Base-by-base conservation (phyloP, 2,797 vertebrate species). In the Menidia menidia region DNA sequence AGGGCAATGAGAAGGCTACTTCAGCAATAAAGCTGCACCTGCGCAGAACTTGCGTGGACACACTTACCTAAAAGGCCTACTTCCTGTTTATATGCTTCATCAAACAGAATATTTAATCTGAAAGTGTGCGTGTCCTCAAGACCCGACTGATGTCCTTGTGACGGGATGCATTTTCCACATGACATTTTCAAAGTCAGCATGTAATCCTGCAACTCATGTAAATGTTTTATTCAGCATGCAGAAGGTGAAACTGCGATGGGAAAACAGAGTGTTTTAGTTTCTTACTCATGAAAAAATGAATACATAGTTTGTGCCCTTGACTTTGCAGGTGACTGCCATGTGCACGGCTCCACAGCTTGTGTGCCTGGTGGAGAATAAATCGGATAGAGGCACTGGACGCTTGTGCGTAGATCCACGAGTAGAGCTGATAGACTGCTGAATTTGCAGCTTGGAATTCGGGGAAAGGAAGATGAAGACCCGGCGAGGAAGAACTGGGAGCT, bases 351-450 rank as follows among this genome's bases (percentile, higher is more conserved):
- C 61, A 3, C 47, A 8, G 57, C 50, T 43, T 7, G 19, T 19
- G 41, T 62, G 64, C 41, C n/a, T 7, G 32, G 57, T 4, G n/a
- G 67, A 44, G 67, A 64, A 43, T 43, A n/a, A 58, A 47, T 68
- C 52, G 41, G 73, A 83, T 82, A 54, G 79, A 84, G 18, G 55
- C 73, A 66, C 67, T 69, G 59, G 39, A 64, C 60, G 80, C 77
- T 82, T 83, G 85, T 50, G 64, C 81, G 80, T 66, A 75, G 72
- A 52, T 86, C 80, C 77, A 61, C 44, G 32, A 89, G 81, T 63
- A 62, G 76, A 87, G 84, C 48, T 81, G 90, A 91, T 88, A 89
- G 82, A 84, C 68, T 90, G 91, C 91, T 92, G 90, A 92, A 87
- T 88, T 68, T 87, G 90, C 90, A 88, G 81, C 77, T 82, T 60